Base-by-base conservation (phyloP, 1,140 invertebrate genomes). In the Mizuhopecten yessoensis region DNA sequence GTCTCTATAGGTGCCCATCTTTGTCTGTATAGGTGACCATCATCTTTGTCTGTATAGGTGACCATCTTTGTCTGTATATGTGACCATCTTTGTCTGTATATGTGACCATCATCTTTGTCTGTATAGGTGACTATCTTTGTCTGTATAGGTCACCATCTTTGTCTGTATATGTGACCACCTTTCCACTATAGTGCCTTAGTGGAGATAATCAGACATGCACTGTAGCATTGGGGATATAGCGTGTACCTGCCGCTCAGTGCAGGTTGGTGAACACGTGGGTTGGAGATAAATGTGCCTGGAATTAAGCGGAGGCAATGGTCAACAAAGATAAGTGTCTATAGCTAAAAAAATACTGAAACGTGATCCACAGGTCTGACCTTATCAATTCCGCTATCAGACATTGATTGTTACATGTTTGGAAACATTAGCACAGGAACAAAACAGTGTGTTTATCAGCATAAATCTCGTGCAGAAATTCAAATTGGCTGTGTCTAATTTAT, bases 381-480 rank as follows among this genome's bases (percentile, higher is more conserved):
- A 75, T 75, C 57, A 75, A 5, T 17, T 1, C 5, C 1, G 57
- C 57, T 75, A 75, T 75, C 57, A n/a, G 9, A 2, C 17, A 29
- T 23, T 75, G 57, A 29, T 75, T 29, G 57, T 75, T 75, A 75
- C 57, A 75, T 75, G 57, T 75, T 75, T 75, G 57, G 57, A 75
- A 75, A 75, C 57, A 75, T 75, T 75, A 75, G 29, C 57, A 75
- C 57, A 9, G 57, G 23, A 75, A 75, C 57, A 75, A 75, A 75
- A 75, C 57, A 75, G 23, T 75, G 57, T 75, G 57, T 75, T 75
- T 75, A 75, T 75, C 57, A 75, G 29, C 23, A 29, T 0, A n/a
- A 75, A 75, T 75, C 57, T 75, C 57, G 57, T 75, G 57, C 57
- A 75, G 57, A 75, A 75, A n/a, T 75, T 75, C 57, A n/a, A 75